A percentile compares a stretch with the other conserved stretches of the same genome.
Evolutionary conservation across 2,797 vertebrate species (phyloP).

Genomic region (Staurois parvus): DNA sequence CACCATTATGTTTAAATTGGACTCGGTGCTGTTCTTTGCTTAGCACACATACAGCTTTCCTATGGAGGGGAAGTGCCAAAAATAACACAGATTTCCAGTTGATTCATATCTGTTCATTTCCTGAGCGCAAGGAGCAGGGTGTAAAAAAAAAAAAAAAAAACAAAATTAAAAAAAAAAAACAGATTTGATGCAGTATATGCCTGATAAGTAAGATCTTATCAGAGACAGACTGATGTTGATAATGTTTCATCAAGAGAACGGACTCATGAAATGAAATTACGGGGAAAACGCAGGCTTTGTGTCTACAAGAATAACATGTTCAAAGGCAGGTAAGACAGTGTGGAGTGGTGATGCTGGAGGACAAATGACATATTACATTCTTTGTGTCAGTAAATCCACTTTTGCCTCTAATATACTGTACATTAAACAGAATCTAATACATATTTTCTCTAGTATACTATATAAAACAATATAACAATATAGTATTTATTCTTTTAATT

Average conservation of each 20-base stretch:
- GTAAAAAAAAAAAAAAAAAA: neutral
- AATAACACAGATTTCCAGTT: slow-evolving; percentile 2
- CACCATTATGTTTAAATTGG: slow-evolving; percentile 29
- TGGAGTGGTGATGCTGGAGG: neutral
- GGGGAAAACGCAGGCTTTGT: neutral
- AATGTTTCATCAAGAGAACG: neutral
- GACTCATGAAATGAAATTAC: slow-evolving; percentile 6
- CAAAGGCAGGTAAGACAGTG: neutral
- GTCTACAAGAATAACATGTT: neutral
- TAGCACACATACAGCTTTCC: neutral
- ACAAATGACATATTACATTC: neutral
- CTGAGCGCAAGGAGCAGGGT: neutral
- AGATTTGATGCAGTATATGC: neutral
- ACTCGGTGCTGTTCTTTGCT: neutral
- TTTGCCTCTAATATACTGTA: neutral
- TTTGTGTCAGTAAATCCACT: neutral
- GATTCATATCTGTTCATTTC: slow-evolving; percentile 2
- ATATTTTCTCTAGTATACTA: too few species aligned
- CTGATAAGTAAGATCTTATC: slow-evolving; percentile 23
- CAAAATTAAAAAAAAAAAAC: neutral
- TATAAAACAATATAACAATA: too few species aligned
- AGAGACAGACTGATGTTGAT: neutral
- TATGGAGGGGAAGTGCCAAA: slow-evolving; percentile 24
- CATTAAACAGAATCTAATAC: too few species aligned
- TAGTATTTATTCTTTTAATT: too few species aligned